phyloP scores from a whole-genome alignment of 1,140 invertebrate species.

The Drosophila nigrodunni region DNA sequence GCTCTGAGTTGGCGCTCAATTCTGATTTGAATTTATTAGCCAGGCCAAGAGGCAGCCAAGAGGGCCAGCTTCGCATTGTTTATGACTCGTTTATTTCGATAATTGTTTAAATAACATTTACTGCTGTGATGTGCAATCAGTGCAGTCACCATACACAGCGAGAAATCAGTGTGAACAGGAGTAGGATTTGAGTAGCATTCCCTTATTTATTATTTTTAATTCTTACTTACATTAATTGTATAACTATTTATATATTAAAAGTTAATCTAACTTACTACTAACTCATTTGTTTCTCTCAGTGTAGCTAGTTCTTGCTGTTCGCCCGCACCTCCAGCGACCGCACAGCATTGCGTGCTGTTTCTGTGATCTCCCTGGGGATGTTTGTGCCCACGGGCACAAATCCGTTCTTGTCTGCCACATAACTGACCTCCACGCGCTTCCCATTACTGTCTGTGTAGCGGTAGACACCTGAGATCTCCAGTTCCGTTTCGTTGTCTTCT shows the following conservation, averaged over 20 bases:
- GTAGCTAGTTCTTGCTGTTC: conserved; percentile 1
- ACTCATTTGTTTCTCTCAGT: conserved; percentile 1
- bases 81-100: conserved; percentile 43
- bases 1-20: conserved; percentile 36
- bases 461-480: conserved; percentile 85
- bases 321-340: conserved; percentile 11
- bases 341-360: conserved; percentile 22
- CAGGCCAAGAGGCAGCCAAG: neutral
- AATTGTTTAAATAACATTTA: conserved; percentile 52
- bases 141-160: neutral
- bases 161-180: neutral
- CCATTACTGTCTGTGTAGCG: conserved; percentile 88
- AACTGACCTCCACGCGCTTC: conserved; percentile 88
- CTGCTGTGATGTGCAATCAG: conserved; percentile 16
- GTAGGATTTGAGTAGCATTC: no score
- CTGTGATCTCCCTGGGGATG: conserved; percentile 80
- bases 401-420: conserved; percentile 89
- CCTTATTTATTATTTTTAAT: neutral
- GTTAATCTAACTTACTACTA: no score
- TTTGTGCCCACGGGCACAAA: conserved; percentile 87
- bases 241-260: no score
- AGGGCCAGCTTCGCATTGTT: conserved; percentile 17
- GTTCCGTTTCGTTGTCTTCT: conserved; percentile 48
- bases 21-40: conserved; percentile 62
- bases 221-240: neutral